Evolutionary conservation across 2,888 invertebrate genomes (phyloP).

Genomic region (Nemotelus nigrinus): DNA sequence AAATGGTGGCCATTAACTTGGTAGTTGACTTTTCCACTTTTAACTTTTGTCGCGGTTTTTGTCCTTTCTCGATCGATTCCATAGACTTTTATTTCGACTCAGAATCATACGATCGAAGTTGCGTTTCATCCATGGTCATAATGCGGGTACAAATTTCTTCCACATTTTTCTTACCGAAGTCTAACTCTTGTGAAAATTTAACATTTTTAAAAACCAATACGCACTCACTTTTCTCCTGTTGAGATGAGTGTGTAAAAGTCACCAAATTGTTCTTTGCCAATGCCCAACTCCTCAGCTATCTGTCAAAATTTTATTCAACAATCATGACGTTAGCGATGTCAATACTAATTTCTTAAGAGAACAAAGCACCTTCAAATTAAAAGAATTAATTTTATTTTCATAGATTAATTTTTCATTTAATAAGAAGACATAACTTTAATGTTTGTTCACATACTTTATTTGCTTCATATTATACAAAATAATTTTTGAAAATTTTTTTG

Average conservation of each 20-base stretch:
- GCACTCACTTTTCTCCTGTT: neutral
- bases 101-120: neutral
- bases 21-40: neutral
- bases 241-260: neutral
- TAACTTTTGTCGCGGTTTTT: neutral
- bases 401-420: too few species aligned
- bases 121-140: neutral
- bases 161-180: neutral
- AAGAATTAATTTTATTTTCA: too few species aligned
- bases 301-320: neutral
- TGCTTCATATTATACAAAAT: too few species aligned
- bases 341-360: too few species aligned
- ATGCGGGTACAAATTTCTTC: neutral
- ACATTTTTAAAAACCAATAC: neutral
- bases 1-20: neutral
- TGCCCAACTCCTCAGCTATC: neutral
- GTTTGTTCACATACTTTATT: too few species aligned
- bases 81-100: neutral
- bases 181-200: neutral
- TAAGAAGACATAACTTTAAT: too few species aligned
- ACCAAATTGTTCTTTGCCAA: neutral
- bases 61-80: neutral
- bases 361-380: too few species aligned
- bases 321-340: too few species aligned
- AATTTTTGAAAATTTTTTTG: too few species aligned